Base-by-base conservation (phyloP, 1,140 invertebrate species). In the Drosophila paulistorum region DNA sequence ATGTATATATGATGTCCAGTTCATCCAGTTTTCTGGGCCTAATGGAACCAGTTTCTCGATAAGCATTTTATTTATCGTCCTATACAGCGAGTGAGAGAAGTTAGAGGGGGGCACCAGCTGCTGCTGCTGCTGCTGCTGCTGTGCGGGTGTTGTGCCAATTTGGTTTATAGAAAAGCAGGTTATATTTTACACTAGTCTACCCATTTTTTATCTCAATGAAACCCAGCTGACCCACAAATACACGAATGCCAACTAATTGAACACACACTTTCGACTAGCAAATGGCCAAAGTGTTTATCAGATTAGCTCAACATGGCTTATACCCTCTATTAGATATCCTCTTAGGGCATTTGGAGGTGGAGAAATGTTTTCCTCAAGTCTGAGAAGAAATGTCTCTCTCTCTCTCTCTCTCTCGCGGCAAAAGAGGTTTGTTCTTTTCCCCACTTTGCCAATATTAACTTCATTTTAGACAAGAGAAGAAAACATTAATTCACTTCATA, bases 41-140 rank as follows among this genome's bases (percentile, higher is more conserved):
- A 90, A 89, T 89, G 85, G 84, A 90, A 89, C 84, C 84, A 89
- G 84, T 90, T 89, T 68, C 26, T 45, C 68, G 83, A 86, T 86
- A 86, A 86, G 65, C 83, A 77, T 77, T 87, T 74, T 79, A 86
- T 86, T 86, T 86, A 86, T 87, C 79, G 82, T 62, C 67, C 71
- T 77, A 79, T 66, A 45, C 57, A 58, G 58, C 39, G 48, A 35
- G 1, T 2, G 10, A 10, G 35, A 6, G 30, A 7, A 48, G 45
- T 9, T 0, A 20, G 45, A 48, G 6, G 17, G 14, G 6, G 10
- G 23, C 20, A 48, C 45, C 45, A 48, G 45, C 45, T 48, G 23
- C 63, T 62, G 2, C 23, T 23, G 20, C 20, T 20, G 20, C 23
- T 3, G 23, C 3, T 30, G 7, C 41, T 20, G 62, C 20, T 45